Percentiles rank a stretch among this genome's conserved stretches.
Evolutionary conservation across 2,113 vertebrate genomes (phyloP).

Genomic region (Amphiprion percula): DNA sequence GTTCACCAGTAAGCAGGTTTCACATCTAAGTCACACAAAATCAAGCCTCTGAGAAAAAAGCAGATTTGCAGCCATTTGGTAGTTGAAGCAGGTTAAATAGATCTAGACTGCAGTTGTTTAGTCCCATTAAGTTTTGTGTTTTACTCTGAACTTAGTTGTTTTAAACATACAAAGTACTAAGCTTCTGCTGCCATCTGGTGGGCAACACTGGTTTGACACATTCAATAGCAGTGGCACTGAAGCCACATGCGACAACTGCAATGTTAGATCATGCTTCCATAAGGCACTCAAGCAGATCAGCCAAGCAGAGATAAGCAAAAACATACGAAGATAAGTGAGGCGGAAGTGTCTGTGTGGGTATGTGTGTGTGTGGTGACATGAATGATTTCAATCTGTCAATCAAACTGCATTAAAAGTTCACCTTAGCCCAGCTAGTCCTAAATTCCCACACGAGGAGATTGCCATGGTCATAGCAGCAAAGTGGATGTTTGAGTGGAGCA

Average conservation of each 20-base stretch:
- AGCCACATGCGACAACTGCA: constrained; percentile 60
- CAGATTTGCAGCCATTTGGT: constrained; percentile 34
- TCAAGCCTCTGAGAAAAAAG: constrained; percentile 8
- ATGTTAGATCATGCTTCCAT: constrained; percentile 38
- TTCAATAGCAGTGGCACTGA: not conserved
- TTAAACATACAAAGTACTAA: not conserved
- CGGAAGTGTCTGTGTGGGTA: constrained; percentile 11
- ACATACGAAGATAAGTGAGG: constrained; percentile 9
- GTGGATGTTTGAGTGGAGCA: constrained; percentile 52
- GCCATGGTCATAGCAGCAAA: constrained; percentile 72
- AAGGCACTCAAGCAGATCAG: constrained; percentile 25
- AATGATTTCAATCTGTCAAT: constrained; percentile 18
- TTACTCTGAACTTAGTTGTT: not conserved
- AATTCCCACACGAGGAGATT: constrained; percentile 65
- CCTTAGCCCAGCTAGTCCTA: constrained; percentile 45
- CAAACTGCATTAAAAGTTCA: constrained; percentile 42
- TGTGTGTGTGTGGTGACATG: constrained; percentile 22
- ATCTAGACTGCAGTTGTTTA: constrained; percentile 68
- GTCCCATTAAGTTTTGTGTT: not conserved
- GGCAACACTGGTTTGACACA: constrained; percentile 1
- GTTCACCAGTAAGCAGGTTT: constrained; percentile 13
- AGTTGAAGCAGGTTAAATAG: constrained; percentile 41
- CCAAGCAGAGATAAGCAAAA: constrained; percentile 38
- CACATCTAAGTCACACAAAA: constrained; percentile 4
- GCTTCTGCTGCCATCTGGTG: constrained; percentile 58